Evolutionary conservation across 2,797 vertebrate species (phyloP), one percentile per base, ranked within the genome.

Genomic region (Hydrophis major): DNA sequence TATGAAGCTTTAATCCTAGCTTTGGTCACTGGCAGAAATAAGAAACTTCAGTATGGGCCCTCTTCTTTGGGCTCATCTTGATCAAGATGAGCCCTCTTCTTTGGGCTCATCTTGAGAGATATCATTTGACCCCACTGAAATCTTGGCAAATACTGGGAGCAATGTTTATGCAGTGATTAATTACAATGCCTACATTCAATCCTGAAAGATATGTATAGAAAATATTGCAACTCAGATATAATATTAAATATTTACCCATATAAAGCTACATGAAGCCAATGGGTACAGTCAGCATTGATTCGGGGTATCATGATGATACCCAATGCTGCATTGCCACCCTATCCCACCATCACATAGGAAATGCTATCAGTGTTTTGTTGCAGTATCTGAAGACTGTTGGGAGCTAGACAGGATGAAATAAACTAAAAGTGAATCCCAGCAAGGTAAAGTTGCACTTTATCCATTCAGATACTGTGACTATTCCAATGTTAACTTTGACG

Each of bases 31-130:
- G 96, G 97, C 92, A 95, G 96, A 97, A 91, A 55, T 74, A 93
- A 92, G 86, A 95, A 94, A 95, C 97, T 97, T 94, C 97, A 97
- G 97, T 96, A 97, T 97, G n/a, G n/a, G n/a, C n/a, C n/a, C 89
- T 93, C 88, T 83, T 47, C 37, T 83, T 47, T 47, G n/a, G n/a
- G n/a, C n/a, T n/a, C n/a, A n/a, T n/a, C n/a, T n/a, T n/a, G n/a
- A n/a, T n/a, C n/a, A n/a, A n/a, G n/a, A 97, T 97, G n/a, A n/a
- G n/a, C n/a, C n/a, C 89, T 93, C 88, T 83, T 47, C 42, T 83
- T 47, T 47, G 37, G 22, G 74, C 74, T 83, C 37, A 83, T 83
- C 37, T 47, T 83, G 42, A 83, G 20, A 83, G 20, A 12, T 83
- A 11, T 83, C 37, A 83, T 47, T 83, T 74, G 69, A 74, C 32